Evolutionary conservation across 2,888 invertebrate species (phyloP), one percentile per base, ranked within the genome.

Genomic region (Teinopalpus imperialis): DNA sequence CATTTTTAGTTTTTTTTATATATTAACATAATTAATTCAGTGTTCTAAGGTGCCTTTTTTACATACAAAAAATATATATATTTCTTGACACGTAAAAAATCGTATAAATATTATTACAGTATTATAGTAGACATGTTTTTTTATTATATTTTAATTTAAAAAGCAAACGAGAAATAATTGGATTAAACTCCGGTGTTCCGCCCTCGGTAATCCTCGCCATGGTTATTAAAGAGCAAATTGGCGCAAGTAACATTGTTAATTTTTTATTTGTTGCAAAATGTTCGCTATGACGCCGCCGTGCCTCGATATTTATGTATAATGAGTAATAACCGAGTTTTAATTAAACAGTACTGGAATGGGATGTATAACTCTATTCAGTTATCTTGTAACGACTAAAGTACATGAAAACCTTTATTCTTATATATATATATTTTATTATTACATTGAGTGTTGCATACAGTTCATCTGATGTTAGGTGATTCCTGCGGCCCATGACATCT

Each of bases 211-310:
- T 46, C 45, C 45, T 29, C 34, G 45, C 34, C 24, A 46, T 29
- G 40, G 45, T 46, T 46, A 46, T 40, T 46, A 40, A 46, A 46
- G 45, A 46, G 34, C 45, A 34, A 40, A 40, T 46, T 46, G 45
- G 34, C 39, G 23, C 40, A 20, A 39, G 40, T 46, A 40, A 46
- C 45, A 26, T 29, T 40, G 45, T 46, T 46, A 40, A 27, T 30
- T 45, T 20, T 26, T 44, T n/a, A n/a, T 45, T 45, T 45, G 44
- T 44, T 44, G 37, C 39, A 39, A 37, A 44, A 21, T 24, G 32
- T 32, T 32, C 14, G 24, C 39, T 10, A 43, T 36, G 43, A 43
- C 16, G 16, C 8, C 20, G 9, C 21, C 36, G 16, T 30, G 16
- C 20, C 18, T 29, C 10, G 2, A 23, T 35, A 21, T 29, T 21